Evolutionary conservation across 2,888 invertebrate genomes (phyloP), one percentile per base, ranked within the genome.

Genomic region (Leucophenga maculata): DNA sequence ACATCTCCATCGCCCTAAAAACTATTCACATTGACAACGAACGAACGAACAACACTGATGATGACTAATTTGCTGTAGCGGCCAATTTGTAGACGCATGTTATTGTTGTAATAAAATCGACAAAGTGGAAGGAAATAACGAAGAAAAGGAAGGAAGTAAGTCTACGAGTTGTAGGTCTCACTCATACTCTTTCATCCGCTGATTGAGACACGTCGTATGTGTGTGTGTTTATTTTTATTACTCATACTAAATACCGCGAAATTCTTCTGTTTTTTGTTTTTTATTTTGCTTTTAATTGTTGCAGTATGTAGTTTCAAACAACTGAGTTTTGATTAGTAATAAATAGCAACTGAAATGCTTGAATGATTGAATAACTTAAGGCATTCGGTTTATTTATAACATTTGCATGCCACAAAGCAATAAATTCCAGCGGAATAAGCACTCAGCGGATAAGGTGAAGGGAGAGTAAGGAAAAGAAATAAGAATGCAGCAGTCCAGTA

Each of bases 71-170:
- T n/a, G 39, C 32, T 60, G 18, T 60, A 39, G 44, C 39, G 16
- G 60, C 11, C 16, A 39, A 18, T 64, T 64, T 26, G 46, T 64
- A 14, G 46, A 13, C 9, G n/a, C 6, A 48, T 32, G 32, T 46
- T 64, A 6, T 20, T 69, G 69, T 72, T 64, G 72, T 64, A 74
- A 71, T 73, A 69, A 76, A 72, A 74, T 69, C 72, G 64, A 72
- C 72, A 72, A 72, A 68, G 71, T 70, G 71, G 48, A 68, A 78
- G 82, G 83, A 83, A 81, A 70, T 71, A 72, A 60, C 68, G 74
- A 80, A 78, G 78, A 79, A 82, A 82, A 77, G 55, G 26, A 55
- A 55, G 55, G 20, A 55, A 55, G 55, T 22, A 54, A 54, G 20
- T 18, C 6, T 20, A 39, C 39, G 39, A 8, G 39, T 8, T 32